Percentiles rank a stretch among this genome's conserved stretches.
Conservation (phyloP, 1,140 invertebrate species). For the Notospermus geniculatus region DNA sequence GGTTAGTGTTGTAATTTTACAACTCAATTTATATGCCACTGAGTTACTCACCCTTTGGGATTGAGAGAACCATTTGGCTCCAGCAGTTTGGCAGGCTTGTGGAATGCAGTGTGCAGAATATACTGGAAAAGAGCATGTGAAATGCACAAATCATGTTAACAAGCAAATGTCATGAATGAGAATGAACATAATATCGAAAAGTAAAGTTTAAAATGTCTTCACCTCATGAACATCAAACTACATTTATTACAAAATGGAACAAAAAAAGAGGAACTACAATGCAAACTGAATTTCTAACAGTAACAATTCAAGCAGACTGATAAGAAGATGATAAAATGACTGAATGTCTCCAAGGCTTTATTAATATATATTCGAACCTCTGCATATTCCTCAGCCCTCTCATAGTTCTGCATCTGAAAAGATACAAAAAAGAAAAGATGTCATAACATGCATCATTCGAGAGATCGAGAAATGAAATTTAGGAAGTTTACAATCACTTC, state of each 20-base stretch:
- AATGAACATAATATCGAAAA: neutral
- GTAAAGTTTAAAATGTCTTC: neutral
- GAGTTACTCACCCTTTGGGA: neutral
- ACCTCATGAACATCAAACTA: too few species aligned
- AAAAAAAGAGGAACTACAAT: too few species aligned
- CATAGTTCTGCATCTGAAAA: slow-evolving; percentile 3
- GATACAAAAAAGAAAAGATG: too few species aligned
- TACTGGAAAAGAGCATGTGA: neutral
- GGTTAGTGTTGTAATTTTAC: neutral
- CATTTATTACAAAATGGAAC: too few species aligned
- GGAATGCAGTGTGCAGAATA: neutral
- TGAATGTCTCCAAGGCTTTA: too few species aligned
- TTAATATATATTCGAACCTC: neutral
- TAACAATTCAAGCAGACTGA: too few species aligned
- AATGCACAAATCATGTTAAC: neutral
- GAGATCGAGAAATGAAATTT: too few species aligned
- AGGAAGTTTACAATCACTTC: too few species aligned
- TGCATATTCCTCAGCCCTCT: slow-evolving; percentile 5
- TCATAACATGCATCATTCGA: too few species aligned
- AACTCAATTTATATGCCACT: neutral
- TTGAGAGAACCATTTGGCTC: neutral
- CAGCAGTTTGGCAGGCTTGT: neutral
- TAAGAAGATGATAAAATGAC: too few species aligned
- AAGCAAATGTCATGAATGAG: neutral
- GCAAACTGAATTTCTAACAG: too few species aligned